A percentile compares a stretch with the other conserved stretches of the same genome.
Evolutionary conservation across 2,888 invertebrate species (phyloP).

Genomic region (Phengaris arion): DNA sequence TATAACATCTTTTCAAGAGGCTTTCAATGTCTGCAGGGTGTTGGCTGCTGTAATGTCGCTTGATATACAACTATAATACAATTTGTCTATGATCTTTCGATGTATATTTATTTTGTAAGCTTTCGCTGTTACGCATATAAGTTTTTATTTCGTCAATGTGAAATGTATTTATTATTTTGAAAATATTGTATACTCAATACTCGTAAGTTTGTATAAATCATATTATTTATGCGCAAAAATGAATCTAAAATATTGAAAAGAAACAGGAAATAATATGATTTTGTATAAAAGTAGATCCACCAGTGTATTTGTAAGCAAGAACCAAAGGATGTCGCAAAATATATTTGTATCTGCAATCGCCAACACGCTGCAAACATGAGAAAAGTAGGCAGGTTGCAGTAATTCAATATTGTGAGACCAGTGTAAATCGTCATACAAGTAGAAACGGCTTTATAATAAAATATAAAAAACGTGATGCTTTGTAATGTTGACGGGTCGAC

Average conservation of each 20-base stretch:
- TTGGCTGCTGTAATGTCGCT: constrained; percentile 68
- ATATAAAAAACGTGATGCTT: constrained; percentile 19
- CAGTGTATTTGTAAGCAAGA: constrained; percentile 58
- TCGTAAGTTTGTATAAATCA: constrained; percentile 42
- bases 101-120: constrained; percentile 57
- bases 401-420: constrained; percentile 29
- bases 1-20: constrained; percentile 50
- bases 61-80: constrained; percentile 42
- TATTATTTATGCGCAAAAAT: constrained; percentile 35
- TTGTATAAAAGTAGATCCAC: constrained; percentile 63
- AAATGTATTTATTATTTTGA: constrained; percentile 43
- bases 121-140: constrained; percentile 61
- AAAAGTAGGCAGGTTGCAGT: constrained; percentile 39
- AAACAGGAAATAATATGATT: constrained; percentile 43
- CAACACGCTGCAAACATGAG: constrained; percentile 77
- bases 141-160: constrained; percentile 46
- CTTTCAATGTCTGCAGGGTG: constrained; percentile 79
- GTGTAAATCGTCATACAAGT: constrained; percentile 24
- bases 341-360: constrained; percentile 48
- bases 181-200: constrained; percentile 41
- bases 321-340: constrained; percentile 52
- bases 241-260: background rate
- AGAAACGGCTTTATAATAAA: constrained; percentile 30
- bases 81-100: constrained; percentile 45
- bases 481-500: constrained; percentile 16